Evolutionary conservation across 2,888 invertebrate species (phyloP).

Genomic region (Teinopalpus imperialis): DNA sequence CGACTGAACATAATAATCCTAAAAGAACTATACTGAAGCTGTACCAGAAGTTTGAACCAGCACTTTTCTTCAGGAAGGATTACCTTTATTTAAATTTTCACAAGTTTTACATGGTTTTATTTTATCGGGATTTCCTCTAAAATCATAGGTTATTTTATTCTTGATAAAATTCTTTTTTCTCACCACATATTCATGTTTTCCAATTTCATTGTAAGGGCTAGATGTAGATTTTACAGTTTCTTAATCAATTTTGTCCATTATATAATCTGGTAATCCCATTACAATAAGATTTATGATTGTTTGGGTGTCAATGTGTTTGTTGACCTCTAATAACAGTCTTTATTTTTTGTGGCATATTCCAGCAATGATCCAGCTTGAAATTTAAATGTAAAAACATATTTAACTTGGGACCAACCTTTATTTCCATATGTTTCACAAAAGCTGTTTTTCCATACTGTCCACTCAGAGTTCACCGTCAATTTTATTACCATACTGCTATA

Average conservation of each 20-base stretch:
- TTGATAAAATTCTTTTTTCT: background rate
- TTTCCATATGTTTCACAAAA: background rate
- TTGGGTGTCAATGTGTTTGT: conserved; percentile 11
- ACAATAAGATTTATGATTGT: background rate
- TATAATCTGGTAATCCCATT: conserved; percentile 5
- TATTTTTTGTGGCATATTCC: conserved; percentile 32
- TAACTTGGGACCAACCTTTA: conserved; percentile 30
- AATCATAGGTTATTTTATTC: background rate
- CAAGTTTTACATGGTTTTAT: conserved; percentile 18
- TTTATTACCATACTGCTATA: no score
- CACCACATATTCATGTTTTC: background rate
- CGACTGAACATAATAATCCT: no score
- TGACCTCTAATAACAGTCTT: conserved; percentile 29
- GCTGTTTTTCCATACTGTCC: background rate
- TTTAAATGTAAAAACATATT: conserved; percentile 32
- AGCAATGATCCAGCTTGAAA: conserved; percentile 28
- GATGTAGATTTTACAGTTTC: background rate
- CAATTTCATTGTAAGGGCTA: background rate
- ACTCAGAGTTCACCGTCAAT: background rate
- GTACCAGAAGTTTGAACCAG: conserved; percentile 22
- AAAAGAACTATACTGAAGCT: conserved; percentile 26
- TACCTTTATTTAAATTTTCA: conserved; percentile 25
- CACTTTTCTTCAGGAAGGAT: conserved; percentile 23
- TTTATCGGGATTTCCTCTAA: background rate
- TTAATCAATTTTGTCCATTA: background rate